Evolutionary conservation across 2,113 vertebrate genomes (phyloP), one percentile per base, ranked within the genome.

Genomic region (Oenanthe melanoleuca): DNA sequence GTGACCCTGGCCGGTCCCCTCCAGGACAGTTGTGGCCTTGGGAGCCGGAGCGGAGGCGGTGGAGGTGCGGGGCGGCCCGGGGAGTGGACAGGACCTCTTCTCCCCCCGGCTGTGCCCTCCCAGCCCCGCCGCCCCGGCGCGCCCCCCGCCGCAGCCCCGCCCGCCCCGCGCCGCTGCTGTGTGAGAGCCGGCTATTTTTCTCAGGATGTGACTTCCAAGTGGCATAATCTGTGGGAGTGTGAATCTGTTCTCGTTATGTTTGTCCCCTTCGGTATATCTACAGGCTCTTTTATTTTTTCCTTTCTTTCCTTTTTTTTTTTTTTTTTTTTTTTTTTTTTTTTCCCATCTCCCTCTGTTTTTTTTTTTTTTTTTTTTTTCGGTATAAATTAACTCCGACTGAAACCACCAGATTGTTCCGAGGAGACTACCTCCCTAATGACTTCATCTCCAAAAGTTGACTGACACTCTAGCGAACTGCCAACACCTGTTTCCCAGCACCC

Each of bases 401-500:
- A 95, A 85, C 91, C 90, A 88, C 92, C 93, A 94, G 95, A 95
- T 92, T 93, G 95, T 93, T 96, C 91, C 88, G 91, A 95, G 88
- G 92, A 95, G 94, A 93, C 96, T 80, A 86, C 80, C 90, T 93
- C 95, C 86, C 79, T 92, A 90, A 96, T 92, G 86, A 88, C 93
- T 93, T 93, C 83, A 93, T 96, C 90, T 97, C 94, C 84, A 78
- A 96, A 95, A 95, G 92, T 92, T 91, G 84, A 87, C 89, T 93
- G 93, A 91, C 86, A 74, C 89, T 75, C 89, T 90, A 96, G 93
- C 93, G 88, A 91, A 93, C 95, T 89, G 86, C 86, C 86, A 95
- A 92, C 96, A 96, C 96, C 95, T 96, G 95, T 92, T 96, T 96
- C 95, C 95, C 80, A 94, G 89, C 86, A 91, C 94, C 89, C 86